Evolutionary conservation across 1,140 invertebrate genomes (phyloP), one percentile per base, ranked within the genome.

Genomic region (Eriosoma lanigerum): DNA sequence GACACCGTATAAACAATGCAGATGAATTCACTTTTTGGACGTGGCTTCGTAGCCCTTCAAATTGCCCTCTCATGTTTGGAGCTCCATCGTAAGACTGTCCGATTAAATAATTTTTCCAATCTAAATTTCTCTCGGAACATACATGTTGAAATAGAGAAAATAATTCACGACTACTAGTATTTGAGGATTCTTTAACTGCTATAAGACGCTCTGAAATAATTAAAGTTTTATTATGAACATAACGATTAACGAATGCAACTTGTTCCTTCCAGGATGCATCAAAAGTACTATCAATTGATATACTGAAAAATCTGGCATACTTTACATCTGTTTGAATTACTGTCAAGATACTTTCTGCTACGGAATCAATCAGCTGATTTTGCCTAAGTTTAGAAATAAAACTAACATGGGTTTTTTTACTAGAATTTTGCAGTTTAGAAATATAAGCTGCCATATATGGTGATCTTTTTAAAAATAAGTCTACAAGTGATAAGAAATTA

Each of bases 171-270:
- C 32, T 8, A 38, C 3, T 38, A 38, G 32, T 38, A 38, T 4
- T 38, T 38, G 3, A 38, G 3, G 32, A 38, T 8, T 38, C 32
- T 38, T 38, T 38, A 4, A 38, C 3, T 3, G 32, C 32, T n/a
- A n/a, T n/a, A n/a, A n/a, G n/a, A n/a, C n/a, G n/a, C n/a, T 58
- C n/a, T 58, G 54, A 60, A 60, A 60, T 60, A 60, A 60, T 29
- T 26, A 24, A 60, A 60, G 24, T 60, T 60, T 26, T 26, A 60
- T 26, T 26, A 60, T 60, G 24, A 26, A 60, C 56, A 60, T 60
- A 29, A 26, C 56, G 56, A 60, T 26, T 26, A 12, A 60, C 56
- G 24, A 60, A 60, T 60, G 56, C 21, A 60, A 60, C 24, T 26
- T 60, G 56, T 60, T 60, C 56, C 56, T 60, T 60, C 24, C 13